phyloP scores from a whole-genome alignment of 1,140 invertebrate species.

The Drosophila hydei region DNA sequence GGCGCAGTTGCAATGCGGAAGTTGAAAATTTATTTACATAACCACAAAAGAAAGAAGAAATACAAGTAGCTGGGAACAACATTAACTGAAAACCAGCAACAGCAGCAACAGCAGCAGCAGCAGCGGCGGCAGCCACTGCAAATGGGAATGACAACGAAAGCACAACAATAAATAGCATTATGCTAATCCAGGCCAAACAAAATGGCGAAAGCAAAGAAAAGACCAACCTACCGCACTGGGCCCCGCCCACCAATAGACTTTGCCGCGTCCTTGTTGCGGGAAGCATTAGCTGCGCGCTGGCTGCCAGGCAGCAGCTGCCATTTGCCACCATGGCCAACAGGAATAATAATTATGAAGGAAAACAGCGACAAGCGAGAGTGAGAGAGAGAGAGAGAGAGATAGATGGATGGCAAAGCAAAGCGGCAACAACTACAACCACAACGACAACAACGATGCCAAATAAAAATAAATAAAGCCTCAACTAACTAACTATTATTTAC shows the following conservation, averaged over 20 bases:
- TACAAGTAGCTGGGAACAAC: constrained; percentile 56
- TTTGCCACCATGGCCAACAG: constrained; percentile 41
- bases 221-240: constrained; percentile 22
- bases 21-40: constrained; percentile 58
- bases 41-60: constrained; percentile 53
- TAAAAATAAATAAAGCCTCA: constrained; percentile 52
- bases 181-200: constrained; percentile 74
- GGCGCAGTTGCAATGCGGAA: constrained; percentile 54
- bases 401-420: constrained; percentile 28
- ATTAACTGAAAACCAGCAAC: constrained; percentile 63
- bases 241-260: constrained; percentile 3
- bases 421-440: constrained; percentile 28
- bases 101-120: constrained; percentile 1
- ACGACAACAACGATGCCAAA: constrained; percentile 21
- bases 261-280: constrained; percentile 18
- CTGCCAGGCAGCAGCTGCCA: constrained; percentile 64
- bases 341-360: constrained; percentile 68
- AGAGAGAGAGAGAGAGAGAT: not conserved
- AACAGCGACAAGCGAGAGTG: constrained; percentile 23
- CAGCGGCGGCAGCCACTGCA: not conserved
- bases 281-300: constrained; percentile 46
- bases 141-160: constrained; percentile 65
- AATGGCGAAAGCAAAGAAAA: constrained; percentile 75
- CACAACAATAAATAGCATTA: constrained; percentile 80
- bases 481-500: constrained; percentile 67